A percentile compares a stretch with the other conserved stretches of the same genome.
These are phyloP conservation scores for Physocephala rufipes DNA, from an alignment of 2,888 invertebrate genomes.

Conservation along the genomic window DNA sequence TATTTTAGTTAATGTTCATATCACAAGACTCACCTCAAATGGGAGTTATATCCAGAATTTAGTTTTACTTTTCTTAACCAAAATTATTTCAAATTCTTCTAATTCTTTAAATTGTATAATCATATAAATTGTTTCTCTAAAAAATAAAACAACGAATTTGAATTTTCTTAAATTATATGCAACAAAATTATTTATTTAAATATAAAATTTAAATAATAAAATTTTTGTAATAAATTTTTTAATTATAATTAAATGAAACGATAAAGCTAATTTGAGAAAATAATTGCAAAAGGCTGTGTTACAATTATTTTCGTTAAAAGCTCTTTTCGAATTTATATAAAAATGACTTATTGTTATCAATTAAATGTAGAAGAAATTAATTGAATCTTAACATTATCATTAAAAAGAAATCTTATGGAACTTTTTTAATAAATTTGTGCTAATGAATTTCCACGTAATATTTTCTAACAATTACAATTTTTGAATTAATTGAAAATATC, in stretches of 20 bases:
- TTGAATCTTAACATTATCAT: background rate
- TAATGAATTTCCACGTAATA: background rate
- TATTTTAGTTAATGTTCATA: too few relatives aligned
- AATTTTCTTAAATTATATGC: slow-evolving; percentile 20
- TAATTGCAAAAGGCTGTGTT: slow-evolving; percentile 56
- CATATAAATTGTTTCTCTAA: too few relatives aligned
- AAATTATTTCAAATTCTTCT: too few relatives aligned
- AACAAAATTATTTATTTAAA: background rate
- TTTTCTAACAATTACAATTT: background rate
- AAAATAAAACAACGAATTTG: background rate
- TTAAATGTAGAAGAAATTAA: background rate
- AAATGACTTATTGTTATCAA: background rate
- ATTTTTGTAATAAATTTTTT: background rate
- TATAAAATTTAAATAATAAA: background rate
- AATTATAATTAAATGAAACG: slow-evolving; percentile 12
- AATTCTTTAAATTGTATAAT: too few relatives aligned
- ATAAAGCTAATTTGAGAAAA: slow-evolving; percentile 39
- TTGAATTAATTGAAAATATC: background rate
- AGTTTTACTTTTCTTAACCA: too few relatives aligned
- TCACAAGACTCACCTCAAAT: too few relatives aligned
- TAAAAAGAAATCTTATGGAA: background rate
- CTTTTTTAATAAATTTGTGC: too few relatives aligned
- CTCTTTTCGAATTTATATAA: slow-evolving; percentile 5
- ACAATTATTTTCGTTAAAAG: slow-evolving; percentile 47
- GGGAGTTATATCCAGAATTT: too few relatives aligned